Percentiles rank a stretch among this genome's conserved stretches.
These are phyloP conservation scores for Psettodes erumei DNA, from an alignment of 2,113 vertebrate genomes.

Conservation along the genomic window DNA sequence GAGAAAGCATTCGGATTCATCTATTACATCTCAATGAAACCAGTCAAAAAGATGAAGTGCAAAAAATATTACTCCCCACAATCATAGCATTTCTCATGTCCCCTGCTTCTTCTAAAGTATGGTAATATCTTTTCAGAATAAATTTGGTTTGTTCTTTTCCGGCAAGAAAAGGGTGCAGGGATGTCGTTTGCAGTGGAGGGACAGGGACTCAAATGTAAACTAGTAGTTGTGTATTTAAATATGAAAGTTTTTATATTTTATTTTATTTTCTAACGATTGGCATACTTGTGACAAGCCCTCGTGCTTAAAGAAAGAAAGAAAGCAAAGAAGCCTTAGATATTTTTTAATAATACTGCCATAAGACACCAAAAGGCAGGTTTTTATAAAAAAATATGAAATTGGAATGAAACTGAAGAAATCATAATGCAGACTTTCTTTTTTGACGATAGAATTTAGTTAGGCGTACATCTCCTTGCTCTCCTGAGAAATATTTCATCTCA, in stretches of 20 bases:
- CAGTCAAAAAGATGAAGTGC: neutral
- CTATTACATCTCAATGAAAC: neutral
- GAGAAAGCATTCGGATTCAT: neutral
- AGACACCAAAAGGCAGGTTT: too few species aligned
- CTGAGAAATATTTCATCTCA: neutral
- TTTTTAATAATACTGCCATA: too few species aligned
- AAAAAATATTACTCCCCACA: neutral
- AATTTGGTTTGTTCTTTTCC: neutral
- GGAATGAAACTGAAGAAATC: constrained; percentile 4
- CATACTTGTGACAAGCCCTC: neutral
- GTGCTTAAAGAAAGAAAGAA: too few species aligned
- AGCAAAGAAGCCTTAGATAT: too few species aligned
- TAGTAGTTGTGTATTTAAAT: constrained; percentile 60
- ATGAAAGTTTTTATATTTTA: constrained; percentile 52
- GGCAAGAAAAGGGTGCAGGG: neutral
- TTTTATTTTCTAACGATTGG: too few species aligned
- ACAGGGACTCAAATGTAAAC: constrained; percentile 41
- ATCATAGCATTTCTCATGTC: neutral
- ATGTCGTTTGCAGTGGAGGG: neutral
- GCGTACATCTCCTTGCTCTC: neutral
- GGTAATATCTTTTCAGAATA: neutral
- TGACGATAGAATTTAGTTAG: neutral
- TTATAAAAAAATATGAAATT: too few species aligned
- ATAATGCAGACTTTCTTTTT: neutral
- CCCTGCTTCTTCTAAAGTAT: neutral